Conservation (phyloP, 2,113 vertebrate genomes). For the Lichenostomus cassidix region DNA sequence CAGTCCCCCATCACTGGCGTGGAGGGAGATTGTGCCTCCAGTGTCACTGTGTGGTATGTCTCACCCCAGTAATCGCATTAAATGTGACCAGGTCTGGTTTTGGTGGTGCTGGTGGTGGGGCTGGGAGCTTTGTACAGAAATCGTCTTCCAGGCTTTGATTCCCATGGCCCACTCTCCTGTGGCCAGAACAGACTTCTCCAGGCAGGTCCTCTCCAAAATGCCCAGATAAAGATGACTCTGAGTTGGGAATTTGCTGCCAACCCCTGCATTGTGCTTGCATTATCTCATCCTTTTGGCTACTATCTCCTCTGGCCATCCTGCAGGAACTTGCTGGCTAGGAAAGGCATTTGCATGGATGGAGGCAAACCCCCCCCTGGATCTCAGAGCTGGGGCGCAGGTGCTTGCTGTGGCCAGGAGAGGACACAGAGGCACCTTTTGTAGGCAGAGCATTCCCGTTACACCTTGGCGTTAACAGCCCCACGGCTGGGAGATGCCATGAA, state of each 20-base stretch:
- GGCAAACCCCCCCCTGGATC: background rate
- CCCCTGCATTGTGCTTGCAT: fast-evolving
- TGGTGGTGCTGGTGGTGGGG: background rate
- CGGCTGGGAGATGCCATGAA: background rate
- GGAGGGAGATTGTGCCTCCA: background rate
- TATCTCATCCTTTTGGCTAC: background rate
- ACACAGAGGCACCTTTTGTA: background rate
- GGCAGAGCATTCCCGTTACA: background rate
- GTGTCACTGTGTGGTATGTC: fast-evolving
- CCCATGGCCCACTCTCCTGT: background rate
- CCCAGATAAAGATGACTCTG: background rate
- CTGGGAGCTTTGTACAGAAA: background rate
- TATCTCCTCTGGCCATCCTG: background rate
- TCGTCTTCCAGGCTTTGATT: background rate
- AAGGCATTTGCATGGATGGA: background rate
- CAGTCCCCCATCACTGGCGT: fast-evolving
- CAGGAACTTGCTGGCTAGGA: background rate
- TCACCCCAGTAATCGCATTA: fast-evolving
- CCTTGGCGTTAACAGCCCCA: background rate
- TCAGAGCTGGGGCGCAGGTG: background rate
- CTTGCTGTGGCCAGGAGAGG: background rate
- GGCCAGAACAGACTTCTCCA: background rate
- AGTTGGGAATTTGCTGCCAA: background rate
- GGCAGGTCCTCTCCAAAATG: background rate
- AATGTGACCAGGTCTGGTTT: background rate